A percentile compares a stretch with the other conserved stretches of the same genome.
phyloP scores from a whole-genome alignment of 2,797 vertebrate species.

The Anabas testudineus region DNA sequence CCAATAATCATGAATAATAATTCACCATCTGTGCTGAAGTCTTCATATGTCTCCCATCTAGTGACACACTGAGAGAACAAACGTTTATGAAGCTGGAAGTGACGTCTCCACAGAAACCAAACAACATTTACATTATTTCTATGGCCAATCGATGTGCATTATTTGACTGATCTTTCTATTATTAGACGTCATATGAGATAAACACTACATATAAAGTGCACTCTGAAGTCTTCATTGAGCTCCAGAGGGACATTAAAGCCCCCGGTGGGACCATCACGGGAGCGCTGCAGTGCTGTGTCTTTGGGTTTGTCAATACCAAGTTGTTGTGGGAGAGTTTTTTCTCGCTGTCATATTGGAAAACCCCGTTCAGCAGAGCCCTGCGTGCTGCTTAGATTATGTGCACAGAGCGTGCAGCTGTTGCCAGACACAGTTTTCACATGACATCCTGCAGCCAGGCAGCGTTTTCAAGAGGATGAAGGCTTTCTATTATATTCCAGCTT shows the following conservation, averaged over 20 bases:
- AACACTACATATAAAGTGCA: slow-evolving; percentile 1
- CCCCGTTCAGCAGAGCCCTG: slow-evolving; percentile 5
- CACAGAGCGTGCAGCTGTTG: slow-evolving; percentile 57
- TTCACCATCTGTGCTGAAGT: background rate
- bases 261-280: slow-evolving; percentile 13
- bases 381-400: slow-evolving; percentile 38
- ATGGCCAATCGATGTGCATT: background rate
- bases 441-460: slow-evolving; percentile 51
- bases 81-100: too few species aligned
- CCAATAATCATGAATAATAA: background rate
- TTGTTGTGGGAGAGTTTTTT: slow-evolving; percentile 6
- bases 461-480: slow-evolving; percentile 22
- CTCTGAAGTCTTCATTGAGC: background rate
- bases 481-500: slow-evolving; percentile 33
- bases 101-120: too few species aligned
- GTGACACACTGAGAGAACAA: too few species aligned
- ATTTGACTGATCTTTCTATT: background rate
- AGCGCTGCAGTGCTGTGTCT: background rate
- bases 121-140: background rate
- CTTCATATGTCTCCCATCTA: too few species aligned
- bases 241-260: background rate
- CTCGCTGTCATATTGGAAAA: slow-evolving; percentile 35
- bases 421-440: slow-evolving; percentile 54
- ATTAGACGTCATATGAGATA: background rate
- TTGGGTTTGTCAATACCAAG: background rate